Conservation (phyloP, 2,113 vertebrate species). For the Arothron firmamentum region DNA sequence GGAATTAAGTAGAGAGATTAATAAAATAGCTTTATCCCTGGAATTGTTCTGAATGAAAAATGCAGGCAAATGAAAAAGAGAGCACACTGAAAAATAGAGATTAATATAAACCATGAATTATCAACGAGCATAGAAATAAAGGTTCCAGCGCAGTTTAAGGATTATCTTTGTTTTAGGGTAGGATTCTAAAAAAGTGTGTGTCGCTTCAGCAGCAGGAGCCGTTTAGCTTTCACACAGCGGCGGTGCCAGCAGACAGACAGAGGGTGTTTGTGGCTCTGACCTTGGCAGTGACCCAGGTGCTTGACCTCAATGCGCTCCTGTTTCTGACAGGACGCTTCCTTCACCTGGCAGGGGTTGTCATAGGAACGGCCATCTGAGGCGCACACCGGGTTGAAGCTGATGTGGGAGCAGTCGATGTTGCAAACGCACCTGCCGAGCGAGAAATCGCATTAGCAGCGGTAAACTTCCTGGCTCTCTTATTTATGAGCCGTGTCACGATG, state of each 20-base stretch:
- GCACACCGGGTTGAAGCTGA: constrained; percentile 98
- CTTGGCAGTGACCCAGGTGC: constrained; percentile 98
- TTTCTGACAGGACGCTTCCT: constrained; percentile 98
- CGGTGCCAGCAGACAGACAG: constrained; percentile 20
- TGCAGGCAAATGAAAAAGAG: constrained; percentile 32
- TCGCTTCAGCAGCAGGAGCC: constrained; percentile 8
- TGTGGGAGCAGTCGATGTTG: constrained; percentile 99
- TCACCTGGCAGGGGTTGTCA: constrained; percentile 99
- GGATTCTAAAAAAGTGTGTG: constrained; percentile 19
- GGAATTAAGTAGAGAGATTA: constrained; percentile 45
- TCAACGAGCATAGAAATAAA: constrained; percentile 28
- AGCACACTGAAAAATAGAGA: constrained; percentile 25
- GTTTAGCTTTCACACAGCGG: constrained; percentile 19
- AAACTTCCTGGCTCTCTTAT: background rate
- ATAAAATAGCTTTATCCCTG: constrained; percentile 32
- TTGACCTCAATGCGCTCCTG: constrained; percentile 99
- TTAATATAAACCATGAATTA: constrained; percentile 38
- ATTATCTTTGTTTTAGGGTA: constrained; percentile 35
- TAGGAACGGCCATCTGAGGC: constrained; percentile 98
- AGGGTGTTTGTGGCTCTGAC: constrained; percentile 67
- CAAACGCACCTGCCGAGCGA: constrained; percentile 88
- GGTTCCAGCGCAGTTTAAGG: constrained; percentile 14
- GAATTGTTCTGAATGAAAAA: constrained; percentile 26
- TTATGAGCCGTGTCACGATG: constrained; percentile 5
- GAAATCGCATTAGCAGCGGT: background rate